Base-by-base conservation (phyloP, 2,888 invertebrate species). In the Tetrapedia diversipes region DNA sequence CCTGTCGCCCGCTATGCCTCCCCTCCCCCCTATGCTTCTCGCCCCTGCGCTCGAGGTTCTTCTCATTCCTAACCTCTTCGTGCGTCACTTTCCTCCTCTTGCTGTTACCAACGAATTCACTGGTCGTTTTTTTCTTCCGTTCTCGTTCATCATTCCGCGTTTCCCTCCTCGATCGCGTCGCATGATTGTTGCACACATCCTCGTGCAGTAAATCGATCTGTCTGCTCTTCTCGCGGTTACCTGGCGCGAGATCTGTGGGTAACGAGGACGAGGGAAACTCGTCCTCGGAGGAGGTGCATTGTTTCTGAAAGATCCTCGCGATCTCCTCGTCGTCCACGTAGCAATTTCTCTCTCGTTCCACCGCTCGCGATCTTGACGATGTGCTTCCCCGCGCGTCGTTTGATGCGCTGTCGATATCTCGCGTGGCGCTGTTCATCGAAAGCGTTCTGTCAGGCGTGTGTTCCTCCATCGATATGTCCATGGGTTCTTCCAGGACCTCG, bases 261-360 rank as follows among this genome's bases (percentile, higher is more conserved):
- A 24, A 16, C 0, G 37, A 43, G 27, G 32, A n/a, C 4, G 51
- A 14, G 0, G 4, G 1, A 7, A 22, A 2, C 4, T 73, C 74
- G 10, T 80, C 74, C 0, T 82, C 76, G 8, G 78, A 74, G 1
- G 77, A 84, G 8, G 34, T 66, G 54, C 65, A 75, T 27, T 68
- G 61, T 22, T 49, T 61, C 1, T 39, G 61, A 49, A 80, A 82
- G 4, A 81, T 72, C 1, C 11, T 53, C 0, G 60, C 24, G 2
- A 79, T 79, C 27, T 78, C 80, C 14, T 74, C 74, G 47, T 84
- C 72, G 47, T 84, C 72, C 29, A 51, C 14, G 29, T 61, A 64
- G 2, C 10, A 56, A 24, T 27, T 37, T 4, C 4, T 54, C 0
- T 29, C 4, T 14, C 43, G 32, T 1, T 37, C 34, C 1, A 11